Conservation (phyloP, 1,140 invertebrate species). For the Tribolium castaneum region DNA sequence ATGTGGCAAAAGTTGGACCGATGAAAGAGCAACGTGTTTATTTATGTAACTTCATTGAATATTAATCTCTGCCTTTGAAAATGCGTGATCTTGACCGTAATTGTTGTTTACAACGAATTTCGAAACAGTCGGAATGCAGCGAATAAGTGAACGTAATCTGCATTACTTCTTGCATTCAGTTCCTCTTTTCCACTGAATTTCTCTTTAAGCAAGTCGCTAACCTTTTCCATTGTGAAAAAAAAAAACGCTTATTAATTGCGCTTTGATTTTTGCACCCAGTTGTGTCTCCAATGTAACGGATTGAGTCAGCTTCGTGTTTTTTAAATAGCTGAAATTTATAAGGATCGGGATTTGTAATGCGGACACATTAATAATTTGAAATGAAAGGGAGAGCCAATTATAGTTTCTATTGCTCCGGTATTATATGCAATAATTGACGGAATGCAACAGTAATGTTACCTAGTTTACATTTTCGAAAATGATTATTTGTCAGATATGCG, state of each 20-base stretch:
- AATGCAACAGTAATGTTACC: not conserved
- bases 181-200: not conserved
- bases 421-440: not conserved
- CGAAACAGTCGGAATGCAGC: not conserved
- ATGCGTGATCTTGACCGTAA: not conserved
- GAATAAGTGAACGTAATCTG: not conserved
- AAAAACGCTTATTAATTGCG: not conserved
- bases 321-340: not conserved
- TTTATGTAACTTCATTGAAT: not conserved
- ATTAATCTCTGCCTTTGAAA: not conserved
- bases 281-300: not conserved
- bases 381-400: not conserved
- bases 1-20: too few relatives aligned
- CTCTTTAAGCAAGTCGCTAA: not conserved
- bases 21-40: not conserved
- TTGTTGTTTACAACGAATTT: not conserved
- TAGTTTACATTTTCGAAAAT: not conserved
- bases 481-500: not conserved
- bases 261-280: not conserved
- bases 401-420: not conserved
- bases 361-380: not conserved
- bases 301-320: not conserved
- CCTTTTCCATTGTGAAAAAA: not conserved
- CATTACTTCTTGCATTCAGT: not conserved
- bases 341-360: not conserved